Conservation (phyloP, 2,113 vertebrate species). For the Aplodontia rufa region DNA sequence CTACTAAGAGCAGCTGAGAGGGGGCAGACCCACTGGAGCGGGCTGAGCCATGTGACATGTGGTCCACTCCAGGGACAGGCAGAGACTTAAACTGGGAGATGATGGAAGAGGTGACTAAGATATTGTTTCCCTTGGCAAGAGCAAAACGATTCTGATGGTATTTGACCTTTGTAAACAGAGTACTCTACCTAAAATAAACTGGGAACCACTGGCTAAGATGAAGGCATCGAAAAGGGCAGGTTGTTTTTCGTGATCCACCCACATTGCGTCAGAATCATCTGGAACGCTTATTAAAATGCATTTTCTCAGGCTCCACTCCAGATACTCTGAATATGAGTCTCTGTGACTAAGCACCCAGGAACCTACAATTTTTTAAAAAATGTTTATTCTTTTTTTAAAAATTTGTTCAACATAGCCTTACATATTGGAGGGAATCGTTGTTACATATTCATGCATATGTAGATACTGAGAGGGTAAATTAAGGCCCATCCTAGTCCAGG, state of each 20-base stretch:
- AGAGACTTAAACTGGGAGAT: background rate
- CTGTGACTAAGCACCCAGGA: background rate
- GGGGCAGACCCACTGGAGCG: no score
- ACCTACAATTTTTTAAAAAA: background rate
- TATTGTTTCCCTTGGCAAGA: background rate
- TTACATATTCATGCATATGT: no score
- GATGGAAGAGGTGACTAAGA: background rate
- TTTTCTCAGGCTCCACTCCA: background rate
- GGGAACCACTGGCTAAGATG: background rate
- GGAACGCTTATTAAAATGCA: background rate
- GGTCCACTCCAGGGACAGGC: background rate
- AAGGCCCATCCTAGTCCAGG: no score
- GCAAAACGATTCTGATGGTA: background rate
- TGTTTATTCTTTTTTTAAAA: no score
- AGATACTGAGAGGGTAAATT: no score
- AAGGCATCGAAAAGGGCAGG: background rate
- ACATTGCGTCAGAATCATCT: background rate
- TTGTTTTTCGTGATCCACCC: background rate
- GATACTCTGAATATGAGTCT: background rate
- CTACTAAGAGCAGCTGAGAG: background rate
- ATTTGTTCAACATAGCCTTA: no score
- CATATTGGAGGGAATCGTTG: no score
- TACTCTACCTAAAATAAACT: background rate
- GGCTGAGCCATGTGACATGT: rapidly evolving
- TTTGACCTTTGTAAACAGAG: background rate